These are phyloP conservation scores for Dicentrarchus labrax DNA, from an alignment of 2,113 vertebrate genomes.

Conservation along the genomic window DNA sequence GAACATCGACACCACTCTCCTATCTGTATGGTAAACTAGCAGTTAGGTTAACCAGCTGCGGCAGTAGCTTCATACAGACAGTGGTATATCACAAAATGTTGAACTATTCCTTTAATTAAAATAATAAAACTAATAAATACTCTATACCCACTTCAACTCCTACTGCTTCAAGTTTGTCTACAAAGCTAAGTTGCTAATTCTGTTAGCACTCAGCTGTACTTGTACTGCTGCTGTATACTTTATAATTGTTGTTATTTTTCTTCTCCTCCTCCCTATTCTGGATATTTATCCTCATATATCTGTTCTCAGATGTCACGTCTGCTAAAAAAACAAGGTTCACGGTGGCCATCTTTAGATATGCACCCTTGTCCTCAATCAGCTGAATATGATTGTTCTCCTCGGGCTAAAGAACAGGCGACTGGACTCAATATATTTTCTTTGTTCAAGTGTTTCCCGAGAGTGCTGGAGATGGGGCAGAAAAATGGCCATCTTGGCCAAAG, in stretches of 20 bases:
- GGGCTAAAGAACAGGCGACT: constrained; percentile 52
- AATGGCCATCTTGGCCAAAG: constrained; percentile 26
- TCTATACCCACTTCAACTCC: not conserved
- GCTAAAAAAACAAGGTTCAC: constrained; percentile 34
- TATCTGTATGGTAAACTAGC: not conserved
- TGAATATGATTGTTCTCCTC: constrained; percentile 65
- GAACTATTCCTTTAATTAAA: not conserved
- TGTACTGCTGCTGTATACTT: too few species aligned
- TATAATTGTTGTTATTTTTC: not conserved
- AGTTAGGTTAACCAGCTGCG: not conserved
- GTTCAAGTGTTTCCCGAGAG: constrained; percentile 62
- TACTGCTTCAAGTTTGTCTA: not conserved
- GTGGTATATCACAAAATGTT: not conserved
- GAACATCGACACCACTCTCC: not conserved
- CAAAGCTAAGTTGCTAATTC: not conserved
- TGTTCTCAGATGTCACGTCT: not conserved
- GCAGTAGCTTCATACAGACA: not conserved
- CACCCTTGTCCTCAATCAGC: constrained; percentile 67
- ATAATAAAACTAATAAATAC: not conserved
- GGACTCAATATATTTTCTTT: constrained; percentile 59
- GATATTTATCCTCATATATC: not conserved
- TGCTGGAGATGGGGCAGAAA: constrained; percentile 31
- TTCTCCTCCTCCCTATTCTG: not conserved
- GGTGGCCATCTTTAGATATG: constrained; percentile 54
- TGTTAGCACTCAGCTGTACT: not conserved